Conservation (phyloP, 1,140 invertebrate genomes). For the Lineus longissimus region DNA sequence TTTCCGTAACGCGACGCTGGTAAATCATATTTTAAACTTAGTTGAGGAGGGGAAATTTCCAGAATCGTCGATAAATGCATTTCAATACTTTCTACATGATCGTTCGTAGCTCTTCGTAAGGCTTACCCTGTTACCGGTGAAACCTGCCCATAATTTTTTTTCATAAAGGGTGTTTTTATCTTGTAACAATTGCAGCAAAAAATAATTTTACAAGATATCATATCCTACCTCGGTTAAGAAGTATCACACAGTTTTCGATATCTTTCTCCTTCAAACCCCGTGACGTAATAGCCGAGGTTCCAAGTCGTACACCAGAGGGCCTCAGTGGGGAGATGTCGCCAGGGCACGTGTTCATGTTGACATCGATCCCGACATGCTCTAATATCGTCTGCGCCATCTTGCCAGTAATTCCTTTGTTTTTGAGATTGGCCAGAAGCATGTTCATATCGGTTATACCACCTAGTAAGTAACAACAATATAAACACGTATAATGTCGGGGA, state of each 20-base stretch:
- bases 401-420: constrained; percentile 71
- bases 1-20: too few species aligned
- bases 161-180: too few species aligned
- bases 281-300: constrained; percentile 88
- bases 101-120: too few species aligned
- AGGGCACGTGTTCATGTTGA: constrained; percentile 90
- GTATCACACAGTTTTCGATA: constrained; percentile 68
- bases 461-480: constrained; percentile 53
- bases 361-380: constrained; percentile 86
- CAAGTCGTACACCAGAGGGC: constrained; percentile 67
- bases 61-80: too few species aligned
- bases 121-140: too few species aligned
- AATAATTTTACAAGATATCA: too few species aligned
- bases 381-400: constrained; percentile 81
- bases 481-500: constrained; percentile 49
- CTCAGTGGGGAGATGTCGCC: constrained; percentile 93
- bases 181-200: too few species aligned
- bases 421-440: constrained; percentile 69
- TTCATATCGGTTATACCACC: constrained; percentile 62
- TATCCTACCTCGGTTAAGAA: too few species aligned
- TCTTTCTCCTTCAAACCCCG: constrained; percentile 84
- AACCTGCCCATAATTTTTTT: too few species aligned
- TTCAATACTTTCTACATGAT: too few species aligned
- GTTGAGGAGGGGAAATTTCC: too few species aligned
- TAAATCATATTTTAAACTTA: too few species aligned